A percentile compares a stretch with the other conserved stretches of the same genome.
Conservation (phyloP, 1,140 invertebrate species). For the Calycopis cecrops region DNA sequence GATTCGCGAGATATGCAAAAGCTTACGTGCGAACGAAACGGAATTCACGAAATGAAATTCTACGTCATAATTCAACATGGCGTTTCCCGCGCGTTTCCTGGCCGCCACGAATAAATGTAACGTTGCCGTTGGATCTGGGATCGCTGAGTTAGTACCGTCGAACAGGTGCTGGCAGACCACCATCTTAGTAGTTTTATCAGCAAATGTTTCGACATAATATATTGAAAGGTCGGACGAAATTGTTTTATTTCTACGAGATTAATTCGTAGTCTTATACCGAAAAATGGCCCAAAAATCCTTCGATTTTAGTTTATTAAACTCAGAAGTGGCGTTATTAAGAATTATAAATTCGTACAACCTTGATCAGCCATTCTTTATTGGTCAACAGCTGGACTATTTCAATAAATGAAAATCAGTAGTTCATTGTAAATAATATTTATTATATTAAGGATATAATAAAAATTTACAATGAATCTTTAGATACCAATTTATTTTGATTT, state of each 20-base stretch:
- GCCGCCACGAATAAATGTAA: conserved; percentile 57
- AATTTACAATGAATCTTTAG: too few relatives aligned
- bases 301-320: too few relatives aligned
- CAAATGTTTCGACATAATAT: conserved; percentile 4
- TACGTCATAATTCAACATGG: conserved; percentile 19
- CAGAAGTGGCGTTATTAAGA: too few relatives aligned
- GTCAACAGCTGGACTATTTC: too few relatives aligned
- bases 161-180: conserved; percentile 49
- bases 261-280: too few relatives aligned
- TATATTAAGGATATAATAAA: too few relatives aligned
- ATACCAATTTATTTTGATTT: too few relatives aligned
- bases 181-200: conserved; percentile 54
- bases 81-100: conserved; percentile 34
- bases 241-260: neutral
- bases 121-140: conserved; percentile 44
- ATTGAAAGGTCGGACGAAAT: conserved; percentile 8
- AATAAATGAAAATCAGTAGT: too few relatives aligned
- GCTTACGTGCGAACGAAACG: conserved; percentile 24
- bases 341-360: too few relatives aligned
- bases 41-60: conserved; percentile 17
- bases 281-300: too few relatives aligned
- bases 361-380: too few relatives aligned
- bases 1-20: conserved; percentile 27
- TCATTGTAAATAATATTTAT: too few relatives aligned
- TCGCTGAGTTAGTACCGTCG: conserved; percentile 62